Evolutionary conservation across 1,140 invertebrate genomes (phyloP), one percentile per base, ranked within the genome.

Genomic region (Chlorops oryzae): DNA sequence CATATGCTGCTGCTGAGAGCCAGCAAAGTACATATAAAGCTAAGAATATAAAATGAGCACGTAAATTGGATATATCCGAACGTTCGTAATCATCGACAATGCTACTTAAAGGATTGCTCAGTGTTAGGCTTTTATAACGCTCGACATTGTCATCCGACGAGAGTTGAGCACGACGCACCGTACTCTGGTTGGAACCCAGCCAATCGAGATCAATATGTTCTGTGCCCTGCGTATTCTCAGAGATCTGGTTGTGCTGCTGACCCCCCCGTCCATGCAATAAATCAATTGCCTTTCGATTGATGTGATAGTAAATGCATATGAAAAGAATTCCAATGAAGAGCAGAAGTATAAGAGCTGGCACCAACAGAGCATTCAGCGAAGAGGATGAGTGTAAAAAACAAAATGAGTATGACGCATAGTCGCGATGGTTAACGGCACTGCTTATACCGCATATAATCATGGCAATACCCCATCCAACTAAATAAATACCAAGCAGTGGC

Each of bases 401-500:
- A 64, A 87, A 86, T 2, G 81, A 81, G 55, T 90, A 87, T 13
- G 87, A 81, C 0, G 86, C 83, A 60, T 95, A 94, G 60, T 92
- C 86, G 27, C 84, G 81, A 49, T 92, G 75, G 66, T 92, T 92
- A 2, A 94, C 89, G 6, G 92, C 90, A 1, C 87, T 89, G 9
- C 88, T 90, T 56, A 95, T 90, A 10, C 91, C 92, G 65, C 90
- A 92, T 0, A 95, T 83, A 27, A 94, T 90, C 34, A 90, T 70
- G 3, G 86, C 85, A 28, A 94, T 87, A 10, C 91, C 92, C 88
- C 89, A 95, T 1, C 90, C 91, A 3, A 92, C 85, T n/a, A 95
- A 74, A 68, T 95, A 94, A 41, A 93, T 80, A 1, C 90, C 86
- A 15, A 93, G 69, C 15, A 93, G 82, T 1, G 90, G 90, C 66